phyloP scores from a whole-genome alignment of 2,797 vertebrate species.

The Danio kyathit region DNA sequence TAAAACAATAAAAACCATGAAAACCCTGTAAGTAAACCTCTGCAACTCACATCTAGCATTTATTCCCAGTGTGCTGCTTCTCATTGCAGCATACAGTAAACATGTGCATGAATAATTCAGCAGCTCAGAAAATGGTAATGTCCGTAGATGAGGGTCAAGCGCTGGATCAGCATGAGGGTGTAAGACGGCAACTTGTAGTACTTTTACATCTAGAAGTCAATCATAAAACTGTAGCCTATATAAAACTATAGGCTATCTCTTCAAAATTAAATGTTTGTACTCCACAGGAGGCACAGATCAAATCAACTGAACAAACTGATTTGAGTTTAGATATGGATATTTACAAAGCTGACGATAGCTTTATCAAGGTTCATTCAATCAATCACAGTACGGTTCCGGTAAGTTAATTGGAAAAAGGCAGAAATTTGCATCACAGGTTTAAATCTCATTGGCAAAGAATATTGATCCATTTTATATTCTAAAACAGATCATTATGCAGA shows the following conservation, averaged over 20 bases:
- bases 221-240: background rate
- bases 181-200: background rate
- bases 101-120: slow-evolving; percentile 46
- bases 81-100: slow-evolving; percentile 30
- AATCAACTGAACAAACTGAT: slow-evolving; percentile 29
- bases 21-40: background rate
- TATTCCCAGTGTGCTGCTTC: background rate
- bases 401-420: background rate
- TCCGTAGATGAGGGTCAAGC: background rate
- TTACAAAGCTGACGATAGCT: background rate
- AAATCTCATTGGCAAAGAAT: background rate
- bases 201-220: background rate
- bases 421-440: background rate
- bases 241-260: background rate
- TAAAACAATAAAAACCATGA: no score
- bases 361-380: no score
- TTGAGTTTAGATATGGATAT: background rate
- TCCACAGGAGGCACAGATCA: slow-evolving; percentile 9
- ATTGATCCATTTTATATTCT: background rate
- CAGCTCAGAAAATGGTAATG: background rate
- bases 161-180: background rate
- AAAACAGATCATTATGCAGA: background rate
- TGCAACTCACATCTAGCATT: background rate
- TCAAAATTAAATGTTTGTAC: background rate
- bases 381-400: background rate